Conservation (phyloP, 2,113 vertebrate genomes). For the Verasper variegatus region DNA sequence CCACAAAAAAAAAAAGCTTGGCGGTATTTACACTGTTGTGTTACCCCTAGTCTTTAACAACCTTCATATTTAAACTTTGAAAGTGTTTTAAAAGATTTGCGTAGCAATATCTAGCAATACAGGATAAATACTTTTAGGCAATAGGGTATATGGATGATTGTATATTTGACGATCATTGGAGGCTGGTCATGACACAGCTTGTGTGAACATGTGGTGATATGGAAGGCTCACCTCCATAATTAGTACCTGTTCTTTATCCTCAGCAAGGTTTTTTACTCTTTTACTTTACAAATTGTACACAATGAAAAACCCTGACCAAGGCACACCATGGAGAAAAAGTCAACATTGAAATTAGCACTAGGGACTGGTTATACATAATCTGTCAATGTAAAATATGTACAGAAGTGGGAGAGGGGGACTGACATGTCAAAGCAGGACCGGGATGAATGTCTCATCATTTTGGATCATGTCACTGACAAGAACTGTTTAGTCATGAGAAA, state of each 20-base stretch:
- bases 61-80: conserved; percentile 47
- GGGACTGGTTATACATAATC: conserved; percentile 71
- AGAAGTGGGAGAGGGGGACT: conserved; percentile 21
- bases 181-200: conserved; percentile 58
- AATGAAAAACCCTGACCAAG: conserved; percentile 87
- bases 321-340: conserved; percentile 85
- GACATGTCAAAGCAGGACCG: conserved; percentile 18
- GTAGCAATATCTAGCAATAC: conserved; percentile 73
- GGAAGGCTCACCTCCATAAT: conserved; percentile 73
- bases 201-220: conserved; percentile 58
- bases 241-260: conserved; percentile 81
- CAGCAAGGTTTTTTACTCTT: conserved; percentile 64
- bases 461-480: conserved; percentile 54
- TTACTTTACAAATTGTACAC: conserved; percentile 83
- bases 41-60: conserved; percentile 56
- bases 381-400: conserved; percentile 75
- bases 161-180: conserved; percentile 74
- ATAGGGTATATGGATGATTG: conserved; percentile 77
- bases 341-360: conserved; percentile 77
- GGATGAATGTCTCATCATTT: conserved; percentile 16
- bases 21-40: conserved; percentile 62
- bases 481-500: conserved; percentile 32
- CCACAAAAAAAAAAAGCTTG: conserved; percentile 14
- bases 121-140: conserved; percentile 82
- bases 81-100: conserved; percentile 51